A percentile compares a stretch with the other conserved stretches of the same genome.
Conservation (phyloP, 2,797 vertebrate genomes). For the Halcyon smyrnensis region DNA sequence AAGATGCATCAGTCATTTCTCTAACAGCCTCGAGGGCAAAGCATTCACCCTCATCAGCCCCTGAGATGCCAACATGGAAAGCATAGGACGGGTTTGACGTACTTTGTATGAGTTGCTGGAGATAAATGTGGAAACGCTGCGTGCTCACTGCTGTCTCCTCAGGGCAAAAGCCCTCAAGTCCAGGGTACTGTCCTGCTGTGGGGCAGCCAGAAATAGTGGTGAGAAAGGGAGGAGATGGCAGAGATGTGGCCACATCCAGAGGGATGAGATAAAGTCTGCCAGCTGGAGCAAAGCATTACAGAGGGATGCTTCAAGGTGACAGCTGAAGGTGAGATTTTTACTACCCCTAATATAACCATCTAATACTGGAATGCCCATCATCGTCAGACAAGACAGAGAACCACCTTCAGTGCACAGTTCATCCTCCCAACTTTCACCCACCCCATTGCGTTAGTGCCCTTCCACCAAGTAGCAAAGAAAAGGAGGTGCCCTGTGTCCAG, state of each 20-base stretch:
- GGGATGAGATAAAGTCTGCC: not conserved
- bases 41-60: not conserved
- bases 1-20: not conserved
- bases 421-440: not conserved
- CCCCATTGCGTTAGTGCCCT: not conserved
- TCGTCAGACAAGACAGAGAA: not conserved
- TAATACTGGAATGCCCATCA: not conserved
- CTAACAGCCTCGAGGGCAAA: not conserved
- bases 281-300: not conserved
- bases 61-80: not conserved
- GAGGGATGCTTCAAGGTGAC: not conserved
- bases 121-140: not conserved
- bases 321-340: not conserved
- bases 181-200: not conserved
- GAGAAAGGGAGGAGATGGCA: not conserved
- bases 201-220: not conserved
- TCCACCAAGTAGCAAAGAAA: not conserved
- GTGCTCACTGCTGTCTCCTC: not conserved
- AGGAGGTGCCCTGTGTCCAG: not conserved
- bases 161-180: not conserved
- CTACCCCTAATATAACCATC: not conserved
- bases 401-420: not conserved
- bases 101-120: not conserved
- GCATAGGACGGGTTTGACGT: not conserved
- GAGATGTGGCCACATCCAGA: not conserved